Percentiles rank a stretch among this genome's conserved stretches.
Evolutionary conservation across 2,888 invertebrate species (phyloP).

Genomic region (Agrilus mali): DNA sequence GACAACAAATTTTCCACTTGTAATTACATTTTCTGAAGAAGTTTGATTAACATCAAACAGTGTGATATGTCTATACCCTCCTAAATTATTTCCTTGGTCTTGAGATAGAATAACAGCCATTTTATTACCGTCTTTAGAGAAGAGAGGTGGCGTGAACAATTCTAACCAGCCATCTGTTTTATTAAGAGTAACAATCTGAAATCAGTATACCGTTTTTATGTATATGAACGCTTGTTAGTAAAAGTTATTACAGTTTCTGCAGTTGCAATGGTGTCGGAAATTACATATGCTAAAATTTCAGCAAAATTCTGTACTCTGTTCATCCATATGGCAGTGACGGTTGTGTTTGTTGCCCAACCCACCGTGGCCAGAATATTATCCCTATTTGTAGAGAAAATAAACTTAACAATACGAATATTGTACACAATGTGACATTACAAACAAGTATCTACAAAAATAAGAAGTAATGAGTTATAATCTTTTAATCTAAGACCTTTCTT

Average conservation of each 20-base stretch:
- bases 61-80: conserved; percentile 53
- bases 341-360: conserved; percentile 59
- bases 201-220: conserved; percentile 10
- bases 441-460: too few species aligned
- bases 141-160: conserved; percentile 55
- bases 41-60: conserved; percentile 38
- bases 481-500: too few species aligned
- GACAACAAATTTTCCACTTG: conserved; percentile 56
- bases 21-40: conserved; percentile 32
- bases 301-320: conserved; percentile 77
- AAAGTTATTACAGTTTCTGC: conserved; percentile 11
- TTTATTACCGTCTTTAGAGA: conserved; percentile 52
- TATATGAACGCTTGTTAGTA: neutral
- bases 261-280: conserved; percentile 7
- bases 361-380: conserved; percentile 56
- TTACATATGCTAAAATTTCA: conserved; percentile 24
- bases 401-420: neutral
- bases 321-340: conserved; percentile 73
- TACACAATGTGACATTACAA: too few species aligned
- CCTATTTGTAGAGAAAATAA: conserved; percentile 16
- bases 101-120: conserved; percentile 65
- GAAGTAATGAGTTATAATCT: too few species aligned
- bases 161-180: conserved; percentile 66
- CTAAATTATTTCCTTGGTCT: conserved; percentile 41
- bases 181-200: conserved; percentile 36